Evolutionary conservation across 2,888 invertebrate species (phyloP).

Genomic region (Masnerella sp.): DNA sequence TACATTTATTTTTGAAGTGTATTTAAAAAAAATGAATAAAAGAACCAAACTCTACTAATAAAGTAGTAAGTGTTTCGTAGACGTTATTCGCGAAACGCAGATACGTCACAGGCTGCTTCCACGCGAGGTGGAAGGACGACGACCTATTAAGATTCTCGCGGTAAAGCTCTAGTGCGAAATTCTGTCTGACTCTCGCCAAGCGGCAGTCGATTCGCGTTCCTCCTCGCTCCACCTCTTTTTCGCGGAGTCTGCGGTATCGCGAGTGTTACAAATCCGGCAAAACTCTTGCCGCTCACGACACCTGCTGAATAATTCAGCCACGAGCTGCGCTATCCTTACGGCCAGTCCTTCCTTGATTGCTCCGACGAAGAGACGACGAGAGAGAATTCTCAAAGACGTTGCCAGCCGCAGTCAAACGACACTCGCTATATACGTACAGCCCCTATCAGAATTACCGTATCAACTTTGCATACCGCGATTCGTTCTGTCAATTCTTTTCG

Average conservation of each 20-base stretch:
- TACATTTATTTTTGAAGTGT: too few relatives aligned
- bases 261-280: conserved; percentile 76
- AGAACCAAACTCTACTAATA: too few relatives aligned
- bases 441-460: conserved; percentile 55
- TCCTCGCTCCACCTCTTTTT: conserved; percentile 59
- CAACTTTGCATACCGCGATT: conserved; percentile 56
- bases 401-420: conserved; percentile 58
- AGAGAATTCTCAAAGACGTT: conserved; percentile 60
- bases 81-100: conserved; percentile 49
- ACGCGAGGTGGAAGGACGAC: conserved; percentile 58
- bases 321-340: conserved; percentile 67
- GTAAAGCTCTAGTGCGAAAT: conserved; percentile 61
- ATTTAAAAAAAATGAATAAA: too few relatives aligned
- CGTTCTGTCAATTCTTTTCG: conserved; percentile 54
- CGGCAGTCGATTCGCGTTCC: conserved; percentile 47
- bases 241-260: conserved; percentile 63
- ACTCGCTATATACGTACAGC: conserved; percentile 52
- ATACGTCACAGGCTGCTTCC: conserved; percentile 57
- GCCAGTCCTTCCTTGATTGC: conserved; percentile 70
- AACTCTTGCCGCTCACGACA: conserved; percentile 73
- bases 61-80: conserved; percentile 60
- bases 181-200: conserved; percentile 54
- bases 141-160: conserved; percentile 61
- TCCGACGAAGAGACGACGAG: conserved; percentile 58
- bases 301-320: conserved; percentile 76